Percentiles rank a stretch among this genome's conserved stretches.
phyloP scores from a whole-genome alignment of 1,140 invertebrate genomes.

The Drosophila persimilis region DNA sequence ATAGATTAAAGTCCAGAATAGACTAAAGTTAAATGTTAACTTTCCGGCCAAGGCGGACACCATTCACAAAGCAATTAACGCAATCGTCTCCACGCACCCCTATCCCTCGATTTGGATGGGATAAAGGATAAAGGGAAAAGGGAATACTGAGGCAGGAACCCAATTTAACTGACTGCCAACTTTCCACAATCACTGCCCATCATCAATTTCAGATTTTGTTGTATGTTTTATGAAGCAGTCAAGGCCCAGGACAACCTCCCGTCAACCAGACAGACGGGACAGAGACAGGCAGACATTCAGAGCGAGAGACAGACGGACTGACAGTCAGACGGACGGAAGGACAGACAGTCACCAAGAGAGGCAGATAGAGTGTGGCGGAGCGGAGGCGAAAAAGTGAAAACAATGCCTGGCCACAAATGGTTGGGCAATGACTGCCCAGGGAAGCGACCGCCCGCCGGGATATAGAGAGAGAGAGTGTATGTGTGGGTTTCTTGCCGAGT shows the following conservation, averaged over 20 bases:
- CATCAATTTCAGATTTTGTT: conserved; percentile 82
- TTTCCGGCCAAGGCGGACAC: conserved; percentile 77
- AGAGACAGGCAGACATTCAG: conserved; percentile 34
- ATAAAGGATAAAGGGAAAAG: conserved; percentile 9
- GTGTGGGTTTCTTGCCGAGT: conserved; percentile 64
- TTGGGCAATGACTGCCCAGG: conserved; percentile 63
- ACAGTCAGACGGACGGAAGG: not conserved
- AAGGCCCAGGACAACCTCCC: conserved; percentile 52
- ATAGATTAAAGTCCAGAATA: conserved; percentile 81
- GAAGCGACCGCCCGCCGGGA: conserved; percentile 46
- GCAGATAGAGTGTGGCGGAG: conserved; percentile 13
- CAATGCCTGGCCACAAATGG: conserved; percentile 69
- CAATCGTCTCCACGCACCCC: conserved; percentile 30
- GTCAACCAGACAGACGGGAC: conserved; percentile 34
- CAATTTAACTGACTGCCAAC: conserved; percentile 81
- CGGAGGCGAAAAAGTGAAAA: conserved; percentile 79
- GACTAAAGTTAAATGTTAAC: conserved; percentile 81
- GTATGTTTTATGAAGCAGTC: conserved; percentile 77
- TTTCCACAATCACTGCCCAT: conserved; percentile 80
- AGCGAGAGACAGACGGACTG: conserved; percentile 1
- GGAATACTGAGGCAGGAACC: conserved; percentile 51
- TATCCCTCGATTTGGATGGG: not conserved
- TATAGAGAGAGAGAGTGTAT: conserved; percentile 4
- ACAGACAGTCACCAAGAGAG: conserved; percentile 7
- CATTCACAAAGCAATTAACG: conserved; percentile 82